Evolutionary conservation across 1,140 invertebrate species (phyloP).

Genomic region (Antheraea mylitta): DNA sequence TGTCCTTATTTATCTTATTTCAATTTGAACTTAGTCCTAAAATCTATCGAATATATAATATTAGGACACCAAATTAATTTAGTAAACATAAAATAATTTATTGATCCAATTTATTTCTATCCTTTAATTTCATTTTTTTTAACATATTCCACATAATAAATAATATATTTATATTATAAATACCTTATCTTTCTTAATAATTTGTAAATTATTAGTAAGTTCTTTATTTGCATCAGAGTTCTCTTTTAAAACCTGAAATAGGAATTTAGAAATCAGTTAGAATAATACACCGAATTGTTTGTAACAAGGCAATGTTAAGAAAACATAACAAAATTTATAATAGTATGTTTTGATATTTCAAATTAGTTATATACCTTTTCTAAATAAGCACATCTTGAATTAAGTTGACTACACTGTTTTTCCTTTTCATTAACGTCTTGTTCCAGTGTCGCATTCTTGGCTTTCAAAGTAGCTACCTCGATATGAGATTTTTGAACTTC

Average conservation of each 20-base stretch:
- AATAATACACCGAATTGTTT: neutral
- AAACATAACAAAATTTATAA: too few relatives aligned
- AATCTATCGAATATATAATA: too few relatives aligned
- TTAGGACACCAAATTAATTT: too few relatives aligned
- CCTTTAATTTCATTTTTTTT: too few relatives aligned
- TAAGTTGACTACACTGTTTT: slow-evolving; percentile 48
- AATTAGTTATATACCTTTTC: slow-evolving; percentile 50
- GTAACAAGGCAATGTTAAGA: too few relatives aligned
- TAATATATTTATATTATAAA: slow-evolving; percentile 13
- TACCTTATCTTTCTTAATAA: slow-evolving; percentile 68
- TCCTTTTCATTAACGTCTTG: slow-evolving; percentile 61
- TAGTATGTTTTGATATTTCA: neutral
- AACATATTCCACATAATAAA: slow-evolving; percentile 16
- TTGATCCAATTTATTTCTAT: too few relatives aligned
- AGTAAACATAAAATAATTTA: too few relatives aligned
- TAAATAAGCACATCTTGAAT: slow-evolving; percentile 50
- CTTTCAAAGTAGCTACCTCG: slow-evolving; percentile 79
- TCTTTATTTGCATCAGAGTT: slow-evolving; percentile 63
- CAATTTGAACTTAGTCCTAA: too few relatives aligned
- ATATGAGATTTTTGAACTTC: slow-evolving; percentile 80
- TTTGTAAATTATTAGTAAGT: slow-evolving; percentile 55
- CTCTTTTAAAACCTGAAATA: slow-evolving; percentile 64
- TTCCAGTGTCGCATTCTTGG: slow-evolving; percentile 82
- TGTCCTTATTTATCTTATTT: too few relatives aligned
- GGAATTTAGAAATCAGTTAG: slow-evolving; percentile 21